Evolutionary conservation across 2,797 vertebrate genomes (phyloP).

Genomic region (Novumbra hubbsi): DNA sequence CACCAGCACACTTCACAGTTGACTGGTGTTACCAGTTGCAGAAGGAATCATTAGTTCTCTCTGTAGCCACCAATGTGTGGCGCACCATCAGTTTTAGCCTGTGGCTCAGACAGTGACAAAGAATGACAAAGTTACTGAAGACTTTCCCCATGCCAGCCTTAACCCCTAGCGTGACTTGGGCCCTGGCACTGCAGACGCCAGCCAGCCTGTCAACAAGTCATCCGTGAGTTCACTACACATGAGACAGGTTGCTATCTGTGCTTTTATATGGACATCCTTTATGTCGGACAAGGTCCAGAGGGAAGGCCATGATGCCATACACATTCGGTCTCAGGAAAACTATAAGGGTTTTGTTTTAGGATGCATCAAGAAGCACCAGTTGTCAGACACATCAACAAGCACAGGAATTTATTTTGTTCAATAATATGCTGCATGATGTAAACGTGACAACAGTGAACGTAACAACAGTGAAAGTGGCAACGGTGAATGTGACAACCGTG

Average conservation of each 20-base stretch:
- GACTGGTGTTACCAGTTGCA: no score
- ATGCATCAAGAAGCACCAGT: neutral
- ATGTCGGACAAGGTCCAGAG: neutral
- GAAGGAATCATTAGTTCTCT: no score
- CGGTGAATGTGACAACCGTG: no score
- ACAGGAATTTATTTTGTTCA: neutral
- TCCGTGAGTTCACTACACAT: neutral
- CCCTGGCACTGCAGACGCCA: neutral
- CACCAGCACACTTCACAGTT: no score
- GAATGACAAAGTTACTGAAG: neutral
- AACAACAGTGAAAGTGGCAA: no score
- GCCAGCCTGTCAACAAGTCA: neutral
- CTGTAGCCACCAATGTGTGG: no score
- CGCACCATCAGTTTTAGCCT: no score
- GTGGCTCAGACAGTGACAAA: neutral
- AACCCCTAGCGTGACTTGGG: neutral
- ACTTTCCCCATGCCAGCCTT: neutral
- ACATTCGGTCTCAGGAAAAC: neutral
- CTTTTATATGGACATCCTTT: neutral
- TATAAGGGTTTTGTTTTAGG: neutral
- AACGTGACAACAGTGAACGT: no score
- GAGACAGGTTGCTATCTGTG: neutral
- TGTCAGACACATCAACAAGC: neutral
- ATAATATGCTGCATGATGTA: neutral
- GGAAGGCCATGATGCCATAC: neutral